Conservation (phyloP, 2,797 vertebrate species). For the Perodicticus potto region DNA sequence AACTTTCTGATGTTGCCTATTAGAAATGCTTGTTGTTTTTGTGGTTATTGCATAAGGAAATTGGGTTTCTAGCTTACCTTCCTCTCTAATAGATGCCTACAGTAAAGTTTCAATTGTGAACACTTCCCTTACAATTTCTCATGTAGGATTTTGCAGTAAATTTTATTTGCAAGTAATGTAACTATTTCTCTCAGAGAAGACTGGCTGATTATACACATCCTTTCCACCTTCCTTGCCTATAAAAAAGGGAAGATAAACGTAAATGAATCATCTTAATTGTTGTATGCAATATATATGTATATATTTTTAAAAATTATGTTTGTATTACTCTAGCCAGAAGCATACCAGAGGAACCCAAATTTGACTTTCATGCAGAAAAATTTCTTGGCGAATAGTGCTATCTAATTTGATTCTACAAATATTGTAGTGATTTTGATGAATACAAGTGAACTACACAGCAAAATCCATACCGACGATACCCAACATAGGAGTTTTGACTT, state of each 20-base stretch:
- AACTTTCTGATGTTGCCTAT: constrained; percentile 52
- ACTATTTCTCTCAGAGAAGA: not conserved
- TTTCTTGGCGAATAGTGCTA: not conserved
- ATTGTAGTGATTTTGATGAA: not conserved
- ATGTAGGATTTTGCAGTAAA: constrained; percentile 57
- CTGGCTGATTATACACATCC: constrained; percentile 37
- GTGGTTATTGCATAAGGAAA: constrained; percentile 48
- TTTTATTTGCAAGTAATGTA: constrained; percentile 40
- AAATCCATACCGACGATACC: not conserved
- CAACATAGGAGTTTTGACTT: not conserved
- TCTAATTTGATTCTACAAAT: constrained; percentile 28
- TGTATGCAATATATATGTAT: not conserved
- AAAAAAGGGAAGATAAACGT: not conserved
- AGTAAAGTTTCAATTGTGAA: constrained; percentile 56
- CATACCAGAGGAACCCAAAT: not conserved
- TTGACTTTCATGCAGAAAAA: constrained; percentile 22
- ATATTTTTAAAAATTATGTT: constrained; percentile 46
- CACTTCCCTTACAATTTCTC: constrained; percentile 51
- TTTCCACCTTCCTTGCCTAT: not conserved
- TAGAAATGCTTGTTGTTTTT: constrained; percentile 63
- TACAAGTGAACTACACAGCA: constrained; percentile 27
- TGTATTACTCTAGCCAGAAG: not conserved
- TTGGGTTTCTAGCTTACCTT: constrained; percentile 32
- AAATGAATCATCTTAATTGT: constrained; percentile 37
- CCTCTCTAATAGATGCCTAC: constrained; percentile 9